A percentile compares a stretch with the other conserved stretches of the same genome.
These are phyloP conservation scores for Sebastes fasciatus DNA, from an alignment of 2,113 vertebrate genomes.

Conservation along the genomic window DNA sequence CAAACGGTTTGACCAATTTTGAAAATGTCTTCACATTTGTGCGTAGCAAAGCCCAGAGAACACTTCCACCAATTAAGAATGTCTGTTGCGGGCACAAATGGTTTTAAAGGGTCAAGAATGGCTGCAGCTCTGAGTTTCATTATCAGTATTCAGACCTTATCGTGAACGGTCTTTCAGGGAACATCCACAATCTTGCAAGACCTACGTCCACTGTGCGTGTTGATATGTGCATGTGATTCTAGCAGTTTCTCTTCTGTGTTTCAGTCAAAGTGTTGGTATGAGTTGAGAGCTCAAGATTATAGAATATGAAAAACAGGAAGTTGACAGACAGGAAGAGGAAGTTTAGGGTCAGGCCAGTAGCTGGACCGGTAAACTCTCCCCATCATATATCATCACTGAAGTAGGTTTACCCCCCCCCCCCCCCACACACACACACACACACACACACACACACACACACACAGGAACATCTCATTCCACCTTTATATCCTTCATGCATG, in stretches of 20 bases:
- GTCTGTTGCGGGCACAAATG: too few relatives aligned
- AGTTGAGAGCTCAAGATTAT: not conserved
- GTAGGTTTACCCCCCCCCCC: not conserved
- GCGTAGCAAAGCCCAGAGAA: too few relatives aligned
- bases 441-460: not conserved
- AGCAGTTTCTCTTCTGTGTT: slow-evolving; percentile 2
- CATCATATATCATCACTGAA: not conserved
- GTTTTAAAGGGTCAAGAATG: too few relatives aligned
- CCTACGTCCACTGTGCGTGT: too few relatives aligned
- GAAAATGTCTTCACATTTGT: too few relatives aligned
- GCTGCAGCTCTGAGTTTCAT: not conserved
- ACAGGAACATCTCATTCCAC: not conserved
- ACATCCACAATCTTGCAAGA: not conserved
- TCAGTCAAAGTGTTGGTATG: not conserved
- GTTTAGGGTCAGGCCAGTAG: slow-evolving; percentile 32
- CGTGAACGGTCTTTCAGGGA: not conserved
- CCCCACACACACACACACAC: not conserved
- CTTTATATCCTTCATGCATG: not conserved
- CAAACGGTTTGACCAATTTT: too few relatives aligned
- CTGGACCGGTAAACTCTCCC: not conserved
- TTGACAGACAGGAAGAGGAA: slow-evolving; percentile 48
- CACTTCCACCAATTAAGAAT: not conserved
- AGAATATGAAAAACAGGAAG: slow-evolving; percentile 58
- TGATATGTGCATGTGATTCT: not conserved
- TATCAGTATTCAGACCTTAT: not conserved